Base-by-base conservation (phyloP, 1,140 invertebrate genomes). In the Cydia amplana region DNA sequence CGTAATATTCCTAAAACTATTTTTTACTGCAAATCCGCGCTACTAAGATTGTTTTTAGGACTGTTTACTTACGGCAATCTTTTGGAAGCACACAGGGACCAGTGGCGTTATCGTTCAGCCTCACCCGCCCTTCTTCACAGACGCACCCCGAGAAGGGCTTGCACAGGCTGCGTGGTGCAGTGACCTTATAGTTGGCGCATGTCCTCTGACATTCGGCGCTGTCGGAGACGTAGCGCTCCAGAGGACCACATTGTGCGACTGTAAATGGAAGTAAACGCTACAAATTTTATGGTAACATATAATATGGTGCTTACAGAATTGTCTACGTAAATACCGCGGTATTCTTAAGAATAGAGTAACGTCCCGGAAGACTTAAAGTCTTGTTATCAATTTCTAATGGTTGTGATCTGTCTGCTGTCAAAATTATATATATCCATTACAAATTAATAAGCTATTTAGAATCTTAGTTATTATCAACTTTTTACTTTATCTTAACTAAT, bases 161-260 rank as follows among this genome's bases (percentile, higher is more conserved):
- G 32, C 65, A 70, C 1, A 70, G 28, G 32, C 65, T 70, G n/a
- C 12, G 28, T n/a, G 65, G 65, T 36, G 28, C 65, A n/a, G 65
- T 70, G 16, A 70, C 65, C 28, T 36, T 70, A n/a, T 70, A 70
- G 65, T 70, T 70, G 23, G 65, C 65, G 6, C 65, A 70, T n/a
- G 65, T 70, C n/a, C n/a, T 40, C 32, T 70, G 65, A 36, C 65
- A 70, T 20, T 70, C 65, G 9, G 32, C 9, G 65, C 65, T 70
- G 32, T 36, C 28, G 36, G 9, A 1, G 1, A 70, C 65, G 16
- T 36, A 70, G 4, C 32, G 65, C 4, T 70, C 65, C 28, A 70
- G 65, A 40, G 65, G 65, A 2, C 65, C 65, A 14, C 65, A 70
- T 36, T 32, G 65, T 18, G 28, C 32, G 65, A 70, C 65, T 70